Base-by-base conservation (phyloP, 2,113 vertebrate genomes). In the Gulo gulo region DNA sequence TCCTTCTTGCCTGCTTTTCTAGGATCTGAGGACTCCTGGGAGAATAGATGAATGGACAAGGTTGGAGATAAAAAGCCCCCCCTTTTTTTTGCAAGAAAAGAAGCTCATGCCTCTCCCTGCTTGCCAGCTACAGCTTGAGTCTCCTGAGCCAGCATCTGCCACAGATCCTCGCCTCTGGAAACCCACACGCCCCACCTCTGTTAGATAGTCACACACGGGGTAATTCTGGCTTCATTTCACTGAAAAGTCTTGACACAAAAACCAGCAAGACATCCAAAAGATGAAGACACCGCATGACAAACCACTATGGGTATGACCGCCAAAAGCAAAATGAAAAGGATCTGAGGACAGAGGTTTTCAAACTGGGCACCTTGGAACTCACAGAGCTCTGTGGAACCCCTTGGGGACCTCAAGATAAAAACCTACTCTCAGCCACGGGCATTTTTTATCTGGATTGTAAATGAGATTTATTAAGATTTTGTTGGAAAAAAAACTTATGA, bases 131-230 rank as follows among this genome's bases (percentile, higher is more conserved):
- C 13, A 14, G 42, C 5, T 15, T 7, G 73, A 71, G 21, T 31
- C 59, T 79, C 45, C 73, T 15, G 24, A 36, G 18, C 36, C 12
- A 34, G 16, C 26, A 34, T 8, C 39, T 76, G 26, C 26, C 31
- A 47, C 1, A 4, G 0, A 63, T 0, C 29, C 47, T 31, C 47
- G n/a, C 36, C 61, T 4, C 16, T 1, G 18, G 42, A 0, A 4
- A 0, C 21, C 36, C 23, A 6, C 4, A 4, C 4, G 1, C 29
- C 65, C n/a, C 3, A 2, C 2, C 1, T 42, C 57, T 55, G 55
- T 88, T 36, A 76, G 20, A 69, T 0, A 63, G 80, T 73, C 79
- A 92, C 52, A 65, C 12, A 18, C 1, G 34, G 31, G 39, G 45
- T 61, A n/a, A 55, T 55, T 73, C 52, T 52, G 45, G 59, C 34